These are phyloP conservation scores for Umimayanthus kanabou DNA, from an alignment of 92 coral and sea anemone genomes.

Conservation along the genomic window DNA sequence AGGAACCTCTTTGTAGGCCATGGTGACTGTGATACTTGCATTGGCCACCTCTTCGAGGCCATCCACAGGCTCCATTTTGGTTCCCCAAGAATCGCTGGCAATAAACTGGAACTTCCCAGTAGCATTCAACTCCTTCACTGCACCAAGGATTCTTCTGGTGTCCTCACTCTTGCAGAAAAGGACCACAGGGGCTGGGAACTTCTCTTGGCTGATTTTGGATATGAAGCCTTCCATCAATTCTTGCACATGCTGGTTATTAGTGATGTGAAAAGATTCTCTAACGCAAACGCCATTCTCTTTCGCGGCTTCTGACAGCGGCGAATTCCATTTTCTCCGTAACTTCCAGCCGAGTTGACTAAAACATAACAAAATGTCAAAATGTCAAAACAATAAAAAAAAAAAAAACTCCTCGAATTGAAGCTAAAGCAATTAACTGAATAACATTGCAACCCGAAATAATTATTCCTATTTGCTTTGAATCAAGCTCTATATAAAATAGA, in stretches of 20 bases:
- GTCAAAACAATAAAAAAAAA: too few species aligned
- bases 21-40: background rate
- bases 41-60: background rate
- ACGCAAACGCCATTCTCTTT: background rate
- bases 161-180: constrained; percentile 16
- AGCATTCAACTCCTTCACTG: constrained; percentile 15
- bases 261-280: background rate
- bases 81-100: constrained; percentile 17
- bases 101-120: background rate
- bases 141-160: background rate
- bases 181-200: background rate
- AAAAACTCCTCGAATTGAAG: too few species aligned
- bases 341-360: constrained; percentile 15
- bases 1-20: constrained; percentile 6
- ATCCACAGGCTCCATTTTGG: background rate
- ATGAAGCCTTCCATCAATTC: background rate
- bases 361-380: background rate
- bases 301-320: background rate
- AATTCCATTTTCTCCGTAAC: constrained; percentile 17
- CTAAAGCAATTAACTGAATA: too few species aligned
- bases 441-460: too few species aligned
- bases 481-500: background rate
- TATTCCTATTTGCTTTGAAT: background rate
- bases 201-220: background rate
- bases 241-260: background rate